Evolutionary conservation across 2,113 vertebrate species (phyloP).

Genomic region (Rutilus rutilus): DNA sequence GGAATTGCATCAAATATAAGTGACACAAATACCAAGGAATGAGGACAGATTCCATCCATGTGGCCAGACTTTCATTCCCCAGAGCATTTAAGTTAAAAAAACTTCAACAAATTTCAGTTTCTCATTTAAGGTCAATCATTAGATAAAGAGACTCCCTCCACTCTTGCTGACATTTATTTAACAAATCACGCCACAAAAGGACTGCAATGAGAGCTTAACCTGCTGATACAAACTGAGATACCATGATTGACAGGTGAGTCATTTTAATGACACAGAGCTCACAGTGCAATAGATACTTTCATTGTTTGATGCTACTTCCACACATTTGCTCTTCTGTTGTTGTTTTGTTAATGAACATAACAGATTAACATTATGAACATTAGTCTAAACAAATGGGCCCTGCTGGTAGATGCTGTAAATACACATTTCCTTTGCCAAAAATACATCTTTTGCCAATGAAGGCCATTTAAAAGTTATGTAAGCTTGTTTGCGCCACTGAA

Average conservation of each 20-base stretch:
- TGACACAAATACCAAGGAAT: neutral
- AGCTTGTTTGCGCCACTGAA: too few relatives aligned
- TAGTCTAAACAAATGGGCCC: too few relatives aligned
- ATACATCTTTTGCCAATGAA: neutral
- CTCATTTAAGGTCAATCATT: neutral
- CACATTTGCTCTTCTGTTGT: neutral
- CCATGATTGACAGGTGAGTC: neutral
- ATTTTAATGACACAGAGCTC: neutral
- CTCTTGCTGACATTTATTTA: conserved; percentile 12
- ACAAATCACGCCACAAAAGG: neutral
- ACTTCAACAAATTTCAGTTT: neutral
- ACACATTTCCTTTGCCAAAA: neutral
- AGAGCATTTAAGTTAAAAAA: conserved; percentile 9
- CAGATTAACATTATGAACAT: neutral
- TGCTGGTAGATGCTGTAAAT: neutral
- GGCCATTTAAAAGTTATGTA: neutral
- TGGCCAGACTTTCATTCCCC: neutral
- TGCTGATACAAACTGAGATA: neutral
- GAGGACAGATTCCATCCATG: neutral
- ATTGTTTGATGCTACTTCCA: neutral
- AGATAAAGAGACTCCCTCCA: neutral
- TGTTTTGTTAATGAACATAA: neutral
- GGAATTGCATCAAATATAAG: neutral
- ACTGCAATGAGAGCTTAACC: neutral
- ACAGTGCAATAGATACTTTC: neutral